Evolutionary conservation across 1,140 invertebrate genomes (phyloP), one percentile per base, ranked within the genome.

Genomic region (Bombus superbus): DNA sequence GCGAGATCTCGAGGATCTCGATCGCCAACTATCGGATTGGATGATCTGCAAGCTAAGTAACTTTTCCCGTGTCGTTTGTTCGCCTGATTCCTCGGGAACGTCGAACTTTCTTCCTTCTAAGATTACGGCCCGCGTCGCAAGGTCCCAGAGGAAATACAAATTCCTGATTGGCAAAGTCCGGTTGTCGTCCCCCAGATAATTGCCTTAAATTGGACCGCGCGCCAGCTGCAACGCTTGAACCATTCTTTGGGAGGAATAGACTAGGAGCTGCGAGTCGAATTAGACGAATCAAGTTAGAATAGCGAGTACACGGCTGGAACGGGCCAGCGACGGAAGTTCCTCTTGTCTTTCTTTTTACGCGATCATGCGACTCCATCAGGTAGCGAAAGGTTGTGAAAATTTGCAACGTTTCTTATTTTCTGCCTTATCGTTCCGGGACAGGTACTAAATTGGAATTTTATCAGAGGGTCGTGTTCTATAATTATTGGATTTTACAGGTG

Each of bases 251-350:
- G 75, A 74, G 76, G 72, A 84, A 83, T 74, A 81, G 88, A 85
- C 89, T 77, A 80, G 53, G 66, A 80, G 86, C 84, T 90, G 86
- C 89, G 83, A 81, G 47, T 77, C 57, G 91, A 92, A 92, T 92
- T 92, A 92, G 87, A 91, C 88, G 89, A 92, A 92, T 92, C 91
- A 84, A 89, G 89, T 92, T 92, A 90, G 86, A 73, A 85, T 78
- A 83, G 88, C 84, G 90, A 87, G 85, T 90, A 83, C 32, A 64
- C 25, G 69, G 10, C 42, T 59, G 77, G 75, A 81, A 87, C 85
- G 85, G 84, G 6, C 47, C 18, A 87, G 66, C 71, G 73, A 69
- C 42, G 28, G 2, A 35, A 28, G 11, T 38, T 40, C 35, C n/a
- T 10, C 40, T 13, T 62, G 59, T 62, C 3, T 22, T 28, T 6